phyloP scores from a whole-genome alignment of 2,797 vertebrate species.

The Poeciliopsis gracilis region DNA sequence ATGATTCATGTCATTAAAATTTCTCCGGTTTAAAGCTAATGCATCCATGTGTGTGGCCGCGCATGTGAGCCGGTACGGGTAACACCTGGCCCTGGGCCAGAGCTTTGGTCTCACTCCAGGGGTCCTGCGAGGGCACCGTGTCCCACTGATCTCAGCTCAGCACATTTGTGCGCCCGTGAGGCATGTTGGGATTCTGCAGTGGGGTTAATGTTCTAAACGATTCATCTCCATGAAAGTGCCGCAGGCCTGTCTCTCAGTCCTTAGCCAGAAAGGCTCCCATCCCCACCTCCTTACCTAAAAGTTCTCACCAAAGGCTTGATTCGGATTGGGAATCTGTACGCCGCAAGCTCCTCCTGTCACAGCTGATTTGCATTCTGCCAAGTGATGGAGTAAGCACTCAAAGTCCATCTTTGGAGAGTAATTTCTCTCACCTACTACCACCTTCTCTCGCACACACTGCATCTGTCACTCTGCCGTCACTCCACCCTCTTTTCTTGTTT shows the following conservation, averaged over 20 bases:
- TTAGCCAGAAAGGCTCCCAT: conserved; percentile 55
- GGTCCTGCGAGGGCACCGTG: conserved; percentile 54
- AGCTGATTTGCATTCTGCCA: conserved; percentile 69
- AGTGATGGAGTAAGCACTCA: conserved; percentile 68
- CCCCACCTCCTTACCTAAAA: conserved; percentile 66
- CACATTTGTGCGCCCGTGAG: conserved; percentile 72
- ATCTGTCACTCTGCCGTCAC: conserved; percentile 56
- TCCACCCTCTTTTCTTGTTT: conserved; percentile 52
- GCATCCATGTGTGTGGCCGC: conserved; percentile 6
- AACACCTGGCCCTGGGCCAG: conserved; percentile 66
- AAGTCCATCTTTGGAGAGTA: conserved; percentile 59
- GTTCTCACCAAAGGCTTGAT: conserved; percentile 51
- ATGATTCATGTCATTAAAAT: conserved; percentile 15
- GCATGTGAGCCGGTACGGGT: conserved; percentile 14
- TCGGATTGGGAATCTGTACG: conserved; percentile 72
- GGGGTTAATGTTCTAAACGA: conserved; percentile 77
- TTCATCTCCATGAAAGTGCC: conserved; percentile 68
- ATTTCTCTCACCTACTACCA: conserved; percentile 52
- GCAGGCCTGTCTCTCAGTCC: conserved; percentile 57
- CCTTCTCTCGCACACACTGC: conserved; percentile 38
- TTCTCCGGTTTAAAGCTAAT: conserved; percentile 6
- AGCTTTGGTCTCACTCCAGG: conserved; percentile 70
- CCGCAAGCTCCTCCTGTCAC: conserved; percentile 68
- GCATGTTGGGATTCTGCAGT: conserved; percentile 61
- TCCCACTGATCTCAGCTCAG: conserved; percentile 65